Base-by-base conservation (phyloP, 2,113 vertebrate species). In the Bungarus multicinctus region DNA sequence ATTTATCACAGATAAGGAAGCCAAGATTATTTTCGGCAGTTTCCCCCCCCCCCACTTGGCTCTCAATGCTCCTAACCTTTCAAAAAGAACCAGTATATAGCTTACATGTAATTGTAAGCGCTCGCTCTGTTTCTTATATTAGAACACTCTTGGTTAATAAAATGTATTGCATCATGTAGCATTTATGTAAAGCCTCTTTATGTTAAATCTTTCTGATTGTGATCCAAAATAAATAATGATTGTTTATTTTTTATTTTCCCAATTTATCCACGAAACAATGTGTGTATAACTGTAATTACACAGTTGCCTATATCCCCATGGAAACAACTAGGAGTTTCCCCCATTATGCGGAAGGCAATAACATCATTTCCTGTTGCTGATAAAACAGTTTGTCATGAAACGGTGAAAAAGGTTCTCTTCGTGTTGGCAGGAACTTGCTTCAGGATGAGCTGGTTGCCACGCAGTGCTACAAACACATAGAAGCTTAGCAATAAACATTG, bases 331-430 rank as follows among this genome's bases (percentile, higher is more conserved):
- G 98, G 97, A 97, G 97, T 98, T 98, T 98, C 98, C 98, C 97
- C 97, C 93, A 96, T 92, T 96, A 94, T 95, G 97, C 97, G 95
- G 95, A 97, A 94, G 30, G 96, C 96, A 94, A 94, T 94, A 96
- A 96, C 97, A 97, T 98, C 97, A 98, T 97, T 98, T 98, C 98
- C 98, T 98, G 97, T 93, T 97, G 97, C 97, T 98, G 98, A 98
- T 97, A 98, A 97, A 97, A 97, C 97, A 96, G 96, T 98, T 97
- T 97, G 95, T 96, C 96, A 96, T 3, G 0, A 96, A 96, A 95
- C 93, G 97, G 97, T 97, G 97, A 92, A 93, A 96, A 95, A 91
- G 91, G 93, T 92, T 93, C 34, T 87, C 86, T 95, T 91, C 87
- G 92, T 92, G 87, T 94, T 90, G 92, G 52, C 52, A 94, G 96